These are phyloP conservation scores for Drosophila mettleri DNA, from an alignment of 2,888 invertebrate genomes.

Conservation along the genomic window DNA sequence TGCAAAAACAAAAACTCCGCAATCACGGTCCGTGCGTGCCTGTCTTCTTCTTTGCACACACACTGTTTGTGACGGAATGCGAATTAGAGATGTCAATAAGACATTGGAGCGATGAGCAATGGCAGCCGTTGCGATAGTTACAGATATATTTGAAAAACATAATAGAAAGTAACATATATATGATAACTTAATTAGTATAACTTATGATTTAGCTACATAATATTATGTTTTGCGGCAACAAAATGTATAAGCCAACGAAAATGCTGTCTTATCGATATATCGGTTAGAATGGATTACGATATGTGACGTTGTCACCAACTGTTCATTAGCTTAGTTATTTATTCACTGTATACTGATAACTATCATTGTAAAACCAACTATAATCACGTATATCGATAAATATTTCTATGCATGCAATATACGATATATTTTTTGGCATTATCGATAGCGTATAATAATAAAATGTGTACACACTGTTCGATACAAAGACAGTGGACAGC, in stretches of 20 bases:
- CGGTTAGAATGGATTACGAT: not conserved
- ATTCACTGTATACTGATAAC: not conserved
- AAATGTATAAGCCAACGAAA: not conserved
- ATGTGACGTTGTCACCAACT: not conserved
- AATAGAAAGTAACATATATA: not conserved
- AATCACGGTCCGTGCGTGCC: slow-evolving; percentile 66
- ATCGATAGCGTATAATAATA: slow-evolving; percentile 7
- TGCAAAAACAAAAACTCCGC: slow-evolving; percentile 74
- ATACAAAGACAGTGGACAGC: slow-evolving; percentile 38
- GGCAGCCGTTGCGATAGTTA: slow-evolving; percentile 15
- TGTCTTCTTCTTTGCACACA: slow-evolving; percentile 44
- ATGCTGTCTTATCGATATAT: slow-evolving; percentile 15
- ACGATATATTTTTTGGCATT: not conserved
- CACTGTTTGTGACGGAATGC: slow-evolving; percentile 72
- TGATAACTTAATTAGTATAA: not conserved
- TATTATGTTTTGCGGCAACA: not conserved
- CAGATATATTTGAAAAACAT: not conserved
- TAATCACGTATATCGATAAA: not conserved
- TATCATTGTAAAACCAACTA: not conserved
- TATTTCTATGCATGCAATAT: not conserved
- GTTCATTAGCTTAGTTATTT: not conserved
- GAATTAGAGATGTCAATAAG: slow-evolving; percentile 31
- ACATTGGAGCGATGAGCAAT: slow-evolving; percentile 10
- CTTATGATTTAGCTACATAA: not conserved
- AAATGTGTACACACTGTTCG: slow-evolving; percentile 42